Evolutionary conservation across 2,888 invertebrate species (phyloP), one percentile per base, ranked within the genome.

Genomic region (Noctuana brunneofusca): DNA sequence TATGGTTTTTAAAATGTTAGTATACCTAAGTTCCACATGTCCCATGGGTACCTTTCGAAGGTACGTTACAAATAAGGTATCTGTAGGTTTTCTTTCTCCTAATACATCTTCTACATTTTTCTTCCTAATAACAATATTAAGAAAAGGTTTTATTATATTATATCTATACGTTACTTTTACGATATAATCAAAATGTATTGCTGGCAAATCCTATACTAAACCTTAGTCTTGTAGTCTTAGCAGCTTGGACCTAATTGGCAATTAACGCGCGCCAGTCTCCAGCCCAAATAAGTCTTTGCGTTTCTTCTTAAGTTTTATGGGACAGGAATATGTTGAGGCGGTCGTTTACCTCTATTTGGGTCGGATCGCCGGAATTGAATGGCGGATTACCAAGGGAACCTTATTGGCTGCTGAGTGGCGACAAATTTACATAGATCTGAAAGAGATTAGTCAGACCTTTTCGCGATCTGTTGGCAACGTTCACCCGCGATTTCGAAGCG

Each of bases 171-270:
- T n/a, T n/a, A n/a, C n/a, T n/a, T n/a, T n/a, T n/a, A n/a, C n/a
- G n/a, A n/a, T n/a, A n/a, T n/a, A n/a, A n/a, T n/a, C n/a, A n/a
- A n/a, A n/a, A n/a, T n/a, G n/a, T 16, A 16, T 16, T 41, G 16
- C 16, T 6, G 16, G 16, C 9, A 16, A 0, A 16, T 41, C 41
- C 16, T 41, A 41, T 41, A 14, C 16, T 8, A 41, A 41, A 41
- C 41, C 41, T 16, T 6, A 49, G 49, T 49, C 20, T 24, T 49
- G 24, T 24, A 49, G 20, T 24, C 49, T 49, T 49, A 49, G 49
- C 49, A 49, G 50, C 27, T 41, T 58, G 14, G 68, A 70, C 66
- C 72, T 78, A 81, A 80, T 81, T 76, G 78, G 64, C 79, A 79
- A 79, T 81, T 80, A 79, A 46, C 20, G 18, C 12, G 3, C 46